Conservation (phyloP, 2,888 invertebrate species). For the Limnephilus marmoratus region DNA sequence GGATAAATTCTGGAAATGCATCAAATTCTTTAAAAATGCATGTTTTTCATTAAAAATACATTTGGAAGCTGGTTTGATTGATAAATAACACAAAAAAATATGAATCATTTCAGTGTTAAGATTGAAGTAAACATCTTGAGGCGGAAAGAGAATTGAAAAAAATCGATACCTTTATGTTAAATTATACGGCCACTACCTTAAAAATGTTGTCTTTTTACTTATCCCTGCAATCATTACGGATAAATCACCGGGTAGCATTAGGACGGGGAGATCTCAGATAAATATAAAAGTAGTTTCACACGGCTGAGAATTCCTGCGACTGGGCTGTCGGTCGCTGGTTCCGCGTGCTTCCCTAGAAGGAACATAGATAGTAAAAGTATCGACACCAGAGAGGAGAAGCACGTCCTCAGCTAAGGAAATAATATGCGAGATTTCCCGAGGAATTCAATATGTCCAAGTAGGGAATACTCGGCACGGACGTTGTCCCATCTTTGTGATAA, state of each 20-base stretch:
- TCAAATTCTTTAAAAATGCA: not conserved
- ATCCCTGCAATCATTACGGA: not conserved
- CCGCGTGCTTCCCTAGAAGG: conserved; percentile 28
- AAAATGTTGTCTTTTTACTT: not conserved
- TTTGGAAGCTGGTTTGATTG: not conserved
- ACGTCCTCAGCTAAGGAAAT: conserved; percentile 41
- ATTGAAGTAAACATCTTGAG: not conserved
- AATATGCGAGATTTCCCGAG: conserved; percentile 37
- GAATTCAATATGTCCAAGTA: conserved; percentile 48
- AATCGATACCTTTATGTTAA: not conserved
- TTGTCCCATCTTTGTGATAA: conserved; percentile 24
- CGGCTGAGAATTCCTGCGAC: not conserved
- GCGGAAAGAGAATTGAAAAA: not conserved
- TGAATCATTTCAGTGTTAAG: not conserved
- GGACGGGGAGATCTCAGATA: not conserved
- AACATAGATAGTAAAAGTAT: conserved; percentile 48
- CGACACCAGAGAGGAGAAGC: conserved; percentile 26
- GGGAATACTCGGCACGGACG: conserved; percentile 30
- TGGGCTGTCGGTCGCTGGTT: not conserved
- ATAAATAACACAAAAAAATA: not conserved
- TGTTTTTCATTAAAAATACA: not conserved
- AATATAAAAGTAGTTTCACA: conserved; percentile 4
- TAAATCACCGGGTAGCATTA: conserved; percentile 7
- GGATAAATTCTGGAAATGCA: not conserved
- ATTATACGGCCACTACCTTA: not conserved